Evolutionary conservation across 2,888 invertebrate genomes (phyloP), one percentile per base, ranked within the genome.

Genomic region (Caenorhabditis panamensis): DNA sequence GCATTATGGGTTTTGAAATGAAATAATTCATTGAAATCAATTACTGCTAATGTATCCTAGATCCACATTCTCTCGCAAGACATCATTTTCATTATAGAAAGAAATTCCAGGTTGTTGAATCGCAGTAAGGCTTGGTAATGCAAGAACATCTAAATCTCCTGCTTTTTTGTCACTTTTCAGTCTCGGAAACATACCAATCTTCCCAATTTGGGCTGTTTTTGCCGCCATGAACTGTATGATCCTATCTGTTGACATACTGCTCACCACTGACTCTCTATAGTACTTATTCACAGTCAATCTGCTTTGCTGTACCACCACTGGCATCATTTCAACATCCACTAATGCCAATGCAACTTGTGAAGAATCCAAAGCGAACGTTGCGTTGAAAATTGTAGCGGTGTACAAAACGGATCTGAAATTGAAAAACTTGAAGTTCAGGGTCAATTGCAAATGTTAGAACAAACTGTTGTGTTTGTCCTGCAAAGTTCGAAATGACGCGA

Each of bases 51-150:
- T 63, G 0, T 56, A 47, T 8, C 81, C 81, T 0, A 82, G 51
- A 54, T 78, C 82, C 20, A 44, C 36, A 54, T 78, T 82, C 61
- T 82, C 82, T 41, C 66, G 16, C 22, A 72, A 26, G 4, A 79
- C 79, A 66, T 79, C 79, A 18, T 82, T 47, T 44, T 79, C 79
- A 67, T 77, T 66, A 24, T 75, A 66, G n/a, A 79, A 76, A 8
- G 82, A 69, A 13, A 82, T 76, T 9, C 82, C 82, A 26, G 77
- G 71, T 18, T 79, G 79, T 31, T 82, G 73, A 20, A 53, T 56
- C 0, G 77, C 58, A 0, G 56, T 5, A 0, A 72, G 16, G 9
- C 24, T 11, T 1, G 82, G 82, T 1, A 82, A 24, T 11, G 71
- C 72, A 0, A 82, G 20, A 1, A 82, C 82, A 53, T 82, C 82